Conservation (phyloP, 2,888 invertebrate genomes). For the Bursaphelenchus okinawaensis region DNA sequence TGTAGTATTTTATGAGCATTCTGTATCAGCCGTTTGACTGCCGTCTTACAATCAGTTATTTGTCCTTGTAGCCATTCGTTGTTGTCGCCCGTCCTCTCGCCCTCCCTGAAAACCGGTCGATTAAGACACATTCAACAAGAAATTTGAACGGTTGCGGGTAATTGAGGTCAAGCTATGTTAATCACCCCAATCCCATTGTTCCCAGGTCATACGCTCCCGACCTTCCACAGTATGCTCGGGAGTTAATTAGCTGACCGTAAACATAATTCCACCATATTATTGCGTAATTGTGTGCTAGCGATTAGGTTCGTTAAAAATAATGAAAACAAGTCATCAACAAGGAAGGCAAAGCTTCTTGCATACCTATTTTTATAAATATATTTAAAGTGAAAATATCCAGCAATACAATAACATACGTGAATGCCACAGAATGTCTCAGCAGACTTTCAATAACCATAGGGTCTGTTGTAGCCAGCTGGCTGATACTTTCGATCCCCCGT, state of each 20-base stretch:
- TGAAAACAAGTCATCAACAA: too few relatives aligned
- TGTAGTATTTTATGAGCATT: not conserved
- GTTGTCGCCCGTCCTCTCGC: slow-evolving; percentile 1
- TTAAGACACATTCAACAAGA: not conserved
- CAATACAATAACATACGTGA: not conserved
- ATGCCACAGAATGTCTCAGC: slow-evolving; percentile 17
- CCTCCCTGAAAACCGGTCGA: not conserved
- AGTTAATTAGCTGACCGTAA: not conserved
- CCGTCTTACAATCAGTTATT: not conserved
- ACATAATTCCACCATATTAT: not conserved
- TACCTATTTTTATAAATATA: too few relatives aligned
- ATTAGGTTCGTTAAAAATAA: not conserved
- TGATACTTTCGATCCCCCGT: slow-evolving; percentile 25
- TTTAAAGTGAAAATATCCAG: too few relatives aligned
- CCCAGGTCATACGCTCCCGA: not conserved
- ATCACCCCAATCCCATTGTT: not conserved
- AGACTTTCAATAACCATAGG: slow-evolving; percentile 5
- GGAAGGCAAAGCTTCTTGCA: too few relatives aligned
- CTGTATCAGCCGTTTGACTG: not conserved
- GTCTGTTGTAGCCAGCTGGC: slow-evolving; percentile 11
- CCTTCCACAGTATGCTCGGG: not conserved
- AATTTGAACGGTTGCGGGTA: not conserved
- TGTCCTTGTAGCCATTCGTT: slow-evolving; percentile 6
- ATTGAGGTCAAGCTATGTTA: not conserved
- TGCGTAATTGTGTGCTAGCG: not conserved